Evolutionary conservation across 35 echinoderm and acorn worm species (phyloP), one percentile per base, ranked within the genome.

Genomic region (Lytechinus variegatus): DNA sequence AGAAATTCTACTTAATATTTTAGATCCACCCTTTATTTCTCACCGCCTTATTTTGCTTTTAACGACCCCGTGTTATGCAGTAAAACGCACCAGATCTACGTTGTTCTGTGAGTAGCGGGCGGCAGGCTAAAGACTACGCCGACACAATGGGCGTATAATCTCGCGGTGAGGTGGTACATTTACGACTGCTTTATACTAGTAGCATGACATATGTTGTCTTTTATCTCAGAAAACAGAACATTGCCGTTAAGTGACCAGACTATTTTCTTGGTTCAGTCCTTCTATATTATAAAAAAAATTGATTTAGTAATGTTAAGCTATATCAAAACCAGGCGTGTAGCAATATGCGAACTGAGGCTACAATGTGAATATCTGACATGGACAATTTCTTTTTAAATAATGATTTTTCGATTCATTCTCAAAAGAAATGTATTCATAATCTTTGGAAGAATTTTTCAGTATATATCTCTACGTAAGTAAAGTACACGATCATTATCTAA

Each of bases 141-240:
- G 54, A 57, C 92, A 93, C 92, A 93, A 93, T 93, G 55, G 92
- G 92, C 92, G 54, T 21, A n/a, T 57, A 55, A 93, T 93, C 27
- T 93, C 53, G 52, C 14, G 92, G 92, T 54, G 52, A 55, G 27
- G 92, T 57, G 92, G 92, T 93, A 55, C 8, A 19, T 93, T 93
- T 93, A 93, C 92, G 92, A 93, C 55, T 33, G 92, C 52, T 57
- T 90, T 90, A 44, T 44, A 44, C 29, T 90, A 90, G 88, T 24
- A 44, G 88, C 29, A 54, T 12, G 11, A 90, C 88, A 90, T 54
- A 90, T 90, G 88, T 90, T 90, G 10, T 89, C 51, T 44, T 90
- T 90, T 27, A 24, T 79, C 66, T 79, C 16, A 79, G 66, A 79
- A 79, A 79, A 79, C 66, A 24, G 66, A 79, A 79, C 66, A 79